A percentile compares a stretch with the other conserved stretches of the same genome.
These are phyloP conservation scores for Myopa testacea DNA, from an alignment of 2,888 invertebrate genomes.

Conservation along the genomic window DNA sequence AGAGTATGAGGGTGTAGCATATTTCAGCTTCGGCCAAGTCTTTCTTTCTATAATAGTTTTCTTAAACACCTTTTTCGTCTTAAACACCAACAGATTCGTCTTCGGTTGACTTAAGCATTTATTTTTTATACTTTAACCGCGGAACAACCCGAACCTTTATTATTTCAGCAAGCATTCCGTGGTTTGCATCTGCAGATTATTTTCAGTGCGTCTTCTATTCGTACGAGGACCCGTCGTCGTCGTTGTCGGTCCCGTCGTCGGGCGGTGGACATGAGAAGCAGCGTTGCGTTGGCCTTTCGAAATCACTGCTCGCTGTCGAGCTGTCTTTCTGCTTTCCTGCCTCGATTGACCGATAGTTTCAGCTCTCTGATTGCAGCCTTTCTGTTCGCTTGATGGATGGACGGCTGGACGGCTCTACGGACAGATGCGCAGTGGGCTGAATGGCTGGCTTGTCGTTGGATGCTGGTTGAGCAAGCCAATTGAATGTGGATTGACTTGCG, in stretches of 20 bases:
- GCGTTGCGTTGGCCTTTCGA: not conserved
- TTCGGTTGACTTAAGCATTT: too few relatives aligned
- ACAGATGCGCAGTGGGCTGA: conserved; percentile 6
- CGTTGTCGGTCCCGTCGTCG: not conserved
- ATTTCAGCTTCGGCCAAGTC: too few relatives aligned
- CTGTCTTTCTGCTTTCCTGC: conserved; percentile 8
- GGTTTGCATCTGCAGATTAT: too few relatives aligned
- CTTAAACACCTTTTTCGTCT: too few relatives aligned
- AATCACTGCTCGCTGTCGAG: not conserved
- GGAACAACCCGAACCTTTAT: too few relatives aligned
- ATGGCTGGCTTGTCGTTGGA: conserved; percentile 7
- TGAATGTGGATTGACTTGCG: conserved; percentile 40
- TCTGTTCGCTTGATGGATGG: conserved; percentile 23
- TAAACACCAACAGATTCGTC: too few relatives aligned
- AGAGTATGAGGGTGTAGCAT: too few relatives aligned
- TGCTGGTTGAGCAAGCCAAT: conserved; percentile 30
- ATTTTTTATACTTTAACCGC: too few relatives aligned
- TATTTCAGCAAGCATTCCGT: too few relatives aligned
- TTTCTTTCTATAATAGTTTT: too few relatives aligned
- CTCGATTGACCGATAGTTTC: conserved; percentile 32
- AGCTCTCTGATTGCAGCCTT: conserved; percentile 26
- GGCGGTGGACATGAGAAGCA: not conserved
- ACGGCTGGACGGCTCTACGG: conserved; percentile 23
- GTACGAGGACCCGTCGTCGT: not conserved
- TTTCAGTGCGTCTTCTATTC: too few relatives aligned